These are phyloP conservation scores for Graphium colonna DNA, from an alignment of 2,888 invertebrate species.

Conservation along the genomic window DNA sequence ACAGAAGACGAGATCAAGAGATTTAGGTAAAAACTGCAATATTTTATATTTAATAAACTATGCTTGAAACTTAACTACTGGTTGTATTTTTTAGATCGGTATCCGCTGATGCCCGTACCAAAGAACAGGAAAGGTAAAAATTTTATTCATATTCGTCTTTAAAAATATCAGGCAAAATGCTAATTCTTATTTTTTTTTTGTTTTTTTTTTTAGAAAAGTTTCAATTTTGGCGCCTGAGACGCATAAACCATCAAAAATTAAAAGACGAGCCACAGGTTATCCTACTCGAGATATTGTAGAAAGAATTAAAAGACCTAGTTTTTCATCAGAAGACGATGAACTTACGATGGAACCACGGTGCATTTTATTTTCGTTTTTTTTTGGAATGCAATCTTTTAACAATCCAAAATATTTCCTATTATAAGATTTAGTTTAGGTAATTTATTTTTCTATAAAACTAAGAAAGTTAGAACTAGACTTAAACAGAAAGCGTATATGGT, in stretches of 20 bases:
- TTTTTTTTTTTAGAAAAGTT: conserved; percentile 49
- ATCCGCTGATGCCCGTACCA: conserved; percentile 31
- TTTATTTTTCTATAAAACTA: too few relatives aligned
- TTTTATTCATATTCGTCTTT: background rate
- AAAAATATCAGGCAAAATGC: background rate
- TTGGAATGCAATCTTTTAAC: too few relatives aligned
- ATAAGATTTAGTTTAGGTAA: too few relatives aligned
- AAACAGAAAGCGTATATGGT: too few relatives aligned
- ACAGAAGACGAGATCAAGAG: conserved; percentile 48
- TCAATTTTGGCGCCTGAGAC: conserved; percentile 39
- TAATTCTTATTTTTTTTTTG: conserved; percentile 24
- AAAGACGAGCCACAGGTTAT: conserved; percentile 56
- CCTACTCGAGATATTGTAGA: conserved; percentile 41
- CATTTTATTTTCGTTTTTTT: too few relatives aligned
- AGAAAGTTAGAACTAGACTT: too few relatives aligned
- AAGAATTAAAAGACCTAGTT: conserved; percentile 30
- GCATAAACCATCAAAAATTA: conserved; percentile 35
- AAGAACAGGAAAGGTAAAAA: conserved; percentile 39
- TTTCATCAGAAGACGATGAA: conserved; percentile 31
- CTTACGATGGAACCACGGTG: too few relatives aligned
- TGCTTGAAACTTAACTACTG: background rate
- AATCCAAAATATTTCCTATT: too few relatives aligned
- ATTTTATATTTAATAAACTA: background rate
- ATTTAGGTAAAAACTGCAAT: conserved; percentile 37
- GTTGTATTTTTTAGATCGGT: conserved; percentile 22